phyloP scores from a whole-genome alignment of 2,797 vertebrate species.

The Okamejei kenojei region DNA sequence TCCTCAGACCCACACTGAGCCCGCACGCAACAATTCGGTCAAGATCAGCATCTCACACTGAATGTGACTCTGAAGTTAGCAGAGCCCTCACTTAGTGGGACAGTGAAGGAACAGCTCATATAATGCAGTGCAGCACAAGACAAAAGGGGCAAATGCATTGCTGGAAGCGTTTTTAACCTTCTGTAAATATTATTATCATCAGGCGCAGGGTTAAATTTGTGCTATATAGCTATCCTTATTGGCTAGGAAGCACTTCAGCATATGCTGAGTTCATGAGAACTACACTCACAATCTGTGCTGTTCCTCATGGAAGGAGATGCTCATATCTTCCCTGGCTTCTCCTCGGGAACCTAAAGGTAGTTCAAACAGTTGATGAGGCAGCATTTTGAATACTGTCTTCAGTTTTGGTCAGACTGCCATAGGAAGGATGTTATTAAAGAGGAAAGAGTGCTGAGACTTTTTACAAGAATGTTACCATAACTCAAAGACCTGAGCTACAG shows the following conservation, averaged over 20 bases:
- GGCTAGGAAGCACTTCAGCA: not conserved
- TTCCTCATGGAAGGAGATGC: too few relatives aligned
- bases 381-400: too few relatives aligned
- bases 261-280: not conserved
- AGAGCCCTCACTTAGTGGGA: not conserved
- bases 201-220: not conserved
- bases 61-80: not conserved
- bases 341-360: too few relatives aligned
- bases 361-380: too few relatives aligned
- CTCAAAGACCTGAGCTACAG: too few relatives aligned
- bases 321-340: too few relatives aligned
- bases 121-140: not conserved
- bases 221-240: not conserved
- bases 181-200: not conserved
- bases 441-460: too few relatives aligned
- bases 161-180: not conserved
- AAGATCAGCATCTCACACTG: not conserved
- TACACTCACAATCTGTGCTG: too few relatives aligned
- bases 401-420: too few relatives aligned
- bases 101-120: not conserved
- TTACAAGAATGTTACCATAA: too few relatives aligned
- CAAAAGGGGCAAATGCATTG: not conserved
- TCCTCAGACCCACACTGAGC: not conserved
- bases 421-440: too few relatives aligned
- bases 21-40: not conserved